Conservation (phyloP, 1,140 invertebrate species). For the Neodiprion fabricii region DNA sequence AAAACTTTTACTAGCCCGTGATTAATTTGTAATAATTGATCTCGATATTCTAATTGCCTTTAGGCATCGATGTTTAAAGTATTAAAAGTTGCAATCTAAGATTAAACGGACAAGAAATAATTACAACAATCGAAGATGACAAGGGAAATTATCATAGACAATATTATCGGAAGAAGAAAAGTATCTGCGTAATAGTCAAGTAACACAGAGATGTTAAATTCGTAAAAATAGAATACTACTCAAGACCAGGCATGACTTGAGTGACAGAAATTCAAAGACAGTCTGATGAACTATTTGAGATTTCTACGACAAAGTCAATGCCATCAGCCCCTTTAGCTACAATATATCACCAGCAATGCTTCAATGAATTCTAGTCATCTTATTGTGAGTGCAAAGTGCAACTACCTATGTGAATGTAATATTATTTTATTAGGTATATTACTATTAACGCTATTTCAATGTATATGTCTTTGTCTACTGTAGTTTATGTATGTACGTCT, state of each 20-base stretch:
- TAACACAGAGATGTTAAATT: slow-evolving; percentile 11
- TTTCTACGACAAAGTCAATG: slow-evolving; percentile 29
- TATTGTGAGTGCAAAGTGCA: slow-evolving; percentile 6
- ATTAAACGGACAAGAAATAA: neutral
- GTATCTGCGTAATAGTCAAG: neutral
- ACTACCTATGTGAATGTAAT: slow-evolving; percentile 1
- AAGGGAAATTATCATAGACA: neutral
- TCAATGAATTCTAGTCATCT: slow-evolving; percentile 35
- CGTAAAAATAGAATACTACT: slow-evolving; percentile 38
- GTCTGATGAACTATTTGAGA: slow-evolving; percentile 25
- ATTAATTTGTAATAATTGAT: neutral
- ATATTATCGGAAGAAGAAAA: neutral
- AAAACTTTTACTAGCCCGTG: neutral
- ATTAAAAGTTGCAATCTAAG: neutral
- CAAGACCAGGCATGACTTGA: slow-evolving; percentile 42
- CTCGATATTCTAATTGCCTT: neutral
- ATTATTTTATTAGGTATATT: slow-evolving; percentile 5
- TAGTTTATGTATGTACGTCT: slow-evolving; percentile 3
- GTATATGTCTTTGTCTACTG: neutral
- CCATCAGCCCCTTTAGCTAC: slow-evolving; percentile 27
- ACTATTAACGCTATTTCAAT: slow-evolving; percentile 12
- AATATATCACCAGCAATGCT: slow-evolving; percentile 40
- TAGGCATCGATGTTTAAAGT: neutral
- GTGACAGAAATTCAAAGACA: slow-evolving; percentile 25
- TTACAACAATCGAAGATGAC: neutral